These are phyloP conservation scores for Chlorocebus sabaeus DNA, from an alignment of 2,113 vertebrate species.

Conservation along the genomic window DNA sequence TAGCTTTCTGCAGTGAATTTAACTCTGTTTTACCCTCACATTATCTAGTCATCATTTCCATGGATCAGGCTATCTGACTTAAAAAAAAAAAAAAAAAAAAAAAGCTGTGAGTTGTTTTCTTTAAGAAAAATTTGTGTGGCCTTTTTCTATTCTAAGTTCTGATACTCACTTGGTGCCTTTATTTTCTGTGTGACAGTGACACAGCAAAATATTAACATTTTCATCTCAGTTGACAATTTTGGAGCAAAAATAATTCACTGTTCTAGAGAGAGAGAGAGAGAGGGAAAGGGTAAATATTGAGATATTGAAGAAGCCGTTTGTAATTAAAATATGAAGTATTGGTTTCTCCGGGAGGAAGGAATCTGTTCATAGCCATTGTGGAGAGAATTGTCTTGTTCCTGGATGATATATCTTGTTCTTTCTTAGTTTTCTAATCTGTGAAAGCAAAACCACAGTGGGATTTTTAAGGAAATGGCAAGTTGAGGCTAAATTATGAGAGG, in stretches of 20 bases:
- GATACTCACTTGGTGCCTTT: not conserved
- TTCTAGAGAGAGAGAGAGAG: not conserved
- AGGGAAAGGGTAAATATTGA: not conserved
- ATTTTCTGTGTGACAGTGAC: not conserved
- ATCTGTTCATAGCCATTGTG: not conserved
- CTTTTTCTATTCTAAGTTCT: not conserved
- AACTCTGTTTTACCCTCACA: constrained; percentile 27
- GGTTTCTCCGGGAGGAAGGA: not conserved
- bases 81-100: not conserved
- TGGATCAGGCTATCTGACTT: not conserved
- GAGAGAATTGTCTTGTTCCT: not conserved
- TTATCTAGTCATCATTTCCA: not conserved
- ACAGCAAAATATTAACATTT: not conserved
- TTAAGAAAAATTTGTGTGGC: not conserved
- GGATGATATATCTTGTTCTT: not conserved
- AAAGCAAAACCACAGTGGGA: not conserved
- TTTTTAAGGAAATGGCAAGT: not conserved
- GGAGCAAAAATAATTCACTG: not conserved
- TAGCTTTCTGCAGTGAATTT: constrained; percentile 54
- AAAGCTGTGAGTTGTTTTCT: not conserved
- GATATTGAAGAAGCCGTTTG: not conserved
- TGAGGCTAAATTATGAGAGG: not conserved
- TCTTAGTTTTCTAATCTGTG: not conserved
- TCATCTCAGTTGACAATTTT: not conserved
- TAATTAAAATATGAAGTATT: not conserved